Percentiles rank a stretch among this genome's conserved stretches.
Evolutionary conservation across 2,888 invertebrate species (phyloP).

Genomic region (Philopedon plagiatum): DNA sequence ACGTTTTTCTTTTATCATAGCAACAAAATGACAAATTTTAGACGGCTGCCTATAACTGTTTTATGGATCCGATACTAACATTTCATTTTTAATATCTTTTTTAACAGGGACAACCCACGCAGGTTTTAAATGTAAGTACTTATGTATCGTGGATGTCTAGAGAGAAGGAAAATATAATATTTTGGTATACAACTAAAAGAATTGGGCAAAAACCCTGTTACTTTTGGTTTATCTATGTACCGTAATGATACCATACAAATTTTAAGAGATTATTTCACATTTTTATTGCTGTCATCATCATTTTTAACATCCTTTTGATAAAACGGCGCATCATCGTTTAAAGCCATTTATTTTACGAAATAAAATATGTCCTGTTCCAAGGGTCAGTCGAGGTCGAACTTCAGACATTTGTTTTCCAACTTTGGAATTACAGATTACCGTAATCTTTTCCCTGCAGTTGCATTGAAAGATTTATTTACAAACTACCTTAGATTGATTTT

Average conservation of each 20-base stretch:
- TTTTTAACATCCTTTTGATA: slow-evolving; percentile 9
- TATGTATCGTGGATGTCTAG: no score
- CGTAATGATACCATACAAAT: background rate
- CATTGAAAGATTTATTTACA: slow-evolving; percentile 14
- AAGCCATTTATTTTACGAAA: slow-evolving; percentile 16
- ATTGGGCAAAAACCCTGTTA: no score
- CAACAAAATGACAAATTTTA: slow-evolving; percentile 3
- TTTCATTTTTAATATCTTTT: background rate
- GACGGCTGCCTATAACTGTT: background rate
- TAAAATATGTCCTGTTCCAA: slow-evolving; percentile 27
- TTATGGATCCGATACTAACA: background rate
- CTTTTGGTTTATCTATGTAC: background rate
- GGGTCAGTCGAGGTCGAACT: slow-evolving; percentile 25
- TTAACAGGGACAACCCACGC: no score
- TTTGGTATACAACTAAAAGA: no score
- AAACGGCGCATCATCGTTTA: slow-evolving; percentile 32
- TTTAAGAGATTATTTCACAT: background rate
- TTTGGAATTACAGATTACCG: slow-evolving; percentile 36
- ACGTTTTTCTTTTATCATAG: background rate
- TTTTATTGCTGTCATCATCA: background rate
- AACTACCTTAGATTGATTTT: slow-evolving; percentile 6
- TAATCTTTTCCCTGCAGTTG: slow-evolving; percentile 27
- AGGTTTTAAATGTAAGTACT: no score
- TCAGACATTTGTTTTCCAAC: slow-evolving; percentile 27
- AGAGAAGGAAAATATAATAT: no score